These are phyloP conservation scores for Drosophila eohydei DNA, from an alignment of 2,888 invertebrate species.

Conservation along the genomic window DNA sequence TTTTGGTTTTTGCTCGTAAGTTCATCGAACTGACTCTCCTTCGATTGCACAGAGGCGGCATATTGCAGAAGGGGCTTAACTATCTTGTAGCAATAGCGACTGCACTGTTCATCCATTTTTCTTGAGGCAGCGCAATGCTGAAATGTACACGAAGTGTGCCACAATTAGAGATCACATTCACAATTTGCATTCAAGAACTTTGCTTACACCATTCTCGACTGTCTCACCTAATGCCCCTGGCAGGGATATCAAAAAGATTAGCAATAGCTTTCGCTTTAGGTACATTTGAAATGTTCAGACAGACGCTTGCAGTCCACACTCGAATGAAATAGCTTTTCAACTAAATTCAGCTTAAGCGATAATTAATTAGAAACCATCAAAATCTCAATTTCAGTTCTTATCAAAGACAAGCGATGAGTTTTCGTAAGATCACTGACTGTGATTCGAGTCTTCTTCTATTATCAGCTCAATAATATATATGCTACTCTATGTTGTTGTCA, in stretches of 20 bases:
- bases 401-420: not conserved
- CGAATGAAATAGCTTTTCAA: not conserved
- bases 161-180: not conserved
- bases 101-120: slow-evolving; percentile 1
- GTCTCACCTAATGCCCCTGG: not conserved
- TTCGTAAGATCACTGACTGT: not conserved
- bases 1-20: not conserved
- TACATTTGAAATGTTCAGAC: not conserved
- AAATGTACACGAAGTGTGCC: not conserved
- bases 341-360: not conserved
- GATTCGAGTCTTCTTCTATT: not conserved
- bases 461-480: not conserved
- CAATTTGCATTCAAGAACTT: not conserved
- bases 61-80: not conserved
- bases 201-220: not conserved
- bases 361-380: not conserved
- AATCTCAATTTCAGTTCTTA: not conserved
- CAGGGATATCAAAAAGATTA: not conserved
- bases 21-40: not conserved
- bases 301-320: not conserved
- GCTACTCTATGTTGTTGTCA: no score
- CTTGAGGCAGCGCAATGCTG: not conserved
- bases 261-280: not conserved
- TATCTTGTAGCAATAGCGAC: not conserved
- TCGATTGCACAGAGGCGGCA: not conserved